phyloP scores from a whole-genome alignment of 2,113 vertebrate genomes.

The Megaceryle torquata region DNA sequence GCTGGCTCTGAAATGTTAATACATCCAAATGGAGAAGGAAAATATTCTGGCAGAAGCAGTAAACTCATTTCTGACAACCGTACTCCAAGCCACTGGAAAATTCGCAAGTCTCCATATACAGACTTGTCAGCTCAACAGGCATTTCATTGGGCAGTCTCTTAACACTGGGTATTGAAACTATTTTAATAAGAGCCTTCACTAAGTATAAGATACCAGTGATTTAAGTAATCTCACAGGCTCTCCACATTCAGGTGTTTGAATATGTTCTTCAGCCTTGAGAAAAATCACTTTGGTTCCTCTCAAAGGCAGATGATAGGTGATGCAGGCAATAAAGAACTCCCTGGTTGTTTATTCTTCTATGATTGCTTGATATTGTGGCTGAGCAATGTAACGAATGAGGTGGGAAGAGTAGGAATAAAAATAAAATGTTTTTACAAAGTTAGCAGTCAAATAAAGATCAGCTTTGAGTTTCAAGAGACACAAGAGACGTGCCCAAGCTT shows the following conservation, averaged over 20 bases:
- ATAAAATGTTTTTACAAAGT: not conserved
- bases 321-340: not conserved
- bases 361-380: not conserved
- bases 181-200: not conserved
- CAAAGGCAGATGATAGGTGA: not conserved
- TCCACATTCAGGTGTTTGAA: not conserved
- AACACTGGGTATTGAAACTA: not conserved
- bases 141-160: not conserved
- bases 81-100: not conserved
- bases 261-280: not conserved
- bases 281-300: not conserved
- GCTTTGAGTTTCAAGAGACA: not conserved
- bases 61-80: not conserved
- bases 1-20: not conserved
- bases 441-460: not conserved
- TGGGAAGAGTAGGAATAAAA: not conserved
- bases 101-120: not conserved
- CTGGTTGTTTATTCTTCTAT: conserved; percentile 41
- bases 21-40: not conserved
- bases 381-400: conserved; percentile 11
- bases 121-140: not conserved
- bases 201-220: not conserved
- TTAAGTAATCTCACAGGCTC: not conserved
- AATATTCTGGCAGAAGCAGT: conserved; percentile 26
- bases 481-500: not conserved